Evolutionary conservation across 2,888 invertebrate species (phyloP).

Genomic region (Orthonevra nobilis): DNA sequence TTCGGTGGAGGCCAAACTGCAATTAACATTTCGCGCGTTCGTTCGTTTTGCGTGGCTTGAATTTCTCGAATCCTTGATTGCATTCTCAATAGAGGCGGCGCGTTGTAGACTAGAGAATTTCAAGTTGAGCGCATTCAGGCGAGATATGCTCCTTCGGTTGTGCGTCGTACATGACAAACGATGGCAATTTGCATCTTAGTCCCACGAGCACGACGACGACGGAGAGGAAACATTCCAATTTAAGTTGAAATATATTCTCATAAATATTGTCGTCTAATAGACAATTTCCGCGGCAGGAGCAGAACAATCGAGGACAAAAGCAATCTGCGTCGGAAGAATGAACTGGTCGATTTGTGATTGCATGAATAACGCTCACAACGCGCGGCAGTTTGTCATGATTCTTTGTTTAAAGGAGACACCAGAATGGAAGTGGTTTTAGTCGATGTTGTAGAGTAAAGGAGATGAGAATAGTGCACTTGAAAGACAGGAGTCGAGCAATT

Average conservation of each 20-base stretch:
- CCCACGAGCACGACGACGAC: slow-evolving; percentile 9
- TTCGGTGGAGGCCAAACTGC: slow-evolving; percentile 34
- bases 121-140: slow-evolving; percentile 8
- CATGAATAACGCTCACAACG: slow-evolving; percentile 54
- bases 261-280: slow-evolving; percentile 56
- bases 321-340: slow-evolving; percentile 7
- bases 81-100: slow-evolving; percentile 1
- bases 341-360: slow-evolving; percentile 4
- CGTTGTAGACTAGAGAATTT: neutral
- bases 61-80: slow-evolving; percentile 36
- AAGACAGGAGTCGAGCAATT: no score
- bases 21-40: slow-evolving; percentile 27
- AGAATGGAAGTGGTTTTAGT: slow-evolving; percentile 20
- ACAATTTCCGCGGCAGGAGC: slow-evolving; percentile 62
- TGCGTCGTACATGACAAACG: slow-evolving; percentile 66
- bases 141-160: slow-evolving; percentile 39
- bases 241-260: slow-evolving; percentile 59
- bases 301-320: slow-evolving; percentile 31
- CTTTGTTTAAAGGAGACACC: slow-evolving; percentile 45
- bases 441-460: no score
- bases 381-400: slow-evolving; percentile 58
- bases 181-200: slow-evolving; percentile 56
- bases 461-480: no score
- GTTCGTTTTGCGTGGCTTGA: neutral
- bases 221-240: slow-evolving; percentile 57